Evolutionary conservation across 1,140 invertebrate species (phyloP), one percentile per base, ranked within the genome.

Genomic region (Tetragnatha versicolor): DNA sequence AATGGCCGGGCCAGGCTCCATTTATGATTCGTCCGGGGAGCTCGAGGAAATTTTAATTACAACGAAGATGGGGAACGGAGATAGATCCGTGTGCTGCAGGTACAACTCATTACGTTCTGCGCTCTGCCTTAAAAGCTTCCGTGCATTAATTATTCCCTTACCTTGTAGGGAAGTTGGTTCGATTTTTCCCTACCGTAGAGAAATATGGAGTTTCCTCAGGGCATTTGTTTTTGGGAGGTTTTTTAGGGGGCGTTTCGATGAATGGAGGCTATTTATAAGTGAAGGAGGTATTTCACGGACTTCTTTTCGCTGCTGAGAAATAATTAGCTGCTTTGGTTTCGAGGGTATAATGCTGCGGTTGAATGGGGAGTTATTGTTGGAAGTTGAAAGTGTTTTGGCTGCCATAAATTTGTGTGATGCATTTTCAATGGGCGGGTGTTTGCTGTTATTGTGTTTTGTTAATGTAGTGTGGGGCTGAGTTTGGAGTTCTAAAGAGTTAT

Each of bases 21-120:
- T 72, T 72, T 72, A 58, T 35, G 68, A 72, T 72, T 72, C 58
- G 66, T 10, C 51, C 20, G 20, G 27, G 7, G 69, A 73, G 69
- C 60, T 73, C 49, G 69, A 14, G 69, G 53, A 73, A 73, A 73
- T 73, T 73, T 73, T 73, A 73, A 73, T 73, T 73, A 73, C 69
- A 60, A 29, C 69, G 37, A 35, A 73, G 69, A 73, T 73, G 69
- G 17, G 55, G 53, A 60, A 47, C 53, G 37, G 60, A 60, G 69
- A 73, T 73, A 73, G 69, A 73, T 73, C 53, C 39, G 53, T 12
- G 55, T 31, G 49, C 25, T n/a, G 35, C 69, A 73, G 69, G 69
- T 73, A 73, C 22, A 25, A 39, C 53, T 73, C 69, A 73, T 73
- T 55, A 73, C 35, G 33, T 22, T n/a, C 39, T 33, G 53, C 1